phyloP scores from a whole-genome alignment of 2,888 invertebrate species.

The Metacarcinus magister region DNA sequence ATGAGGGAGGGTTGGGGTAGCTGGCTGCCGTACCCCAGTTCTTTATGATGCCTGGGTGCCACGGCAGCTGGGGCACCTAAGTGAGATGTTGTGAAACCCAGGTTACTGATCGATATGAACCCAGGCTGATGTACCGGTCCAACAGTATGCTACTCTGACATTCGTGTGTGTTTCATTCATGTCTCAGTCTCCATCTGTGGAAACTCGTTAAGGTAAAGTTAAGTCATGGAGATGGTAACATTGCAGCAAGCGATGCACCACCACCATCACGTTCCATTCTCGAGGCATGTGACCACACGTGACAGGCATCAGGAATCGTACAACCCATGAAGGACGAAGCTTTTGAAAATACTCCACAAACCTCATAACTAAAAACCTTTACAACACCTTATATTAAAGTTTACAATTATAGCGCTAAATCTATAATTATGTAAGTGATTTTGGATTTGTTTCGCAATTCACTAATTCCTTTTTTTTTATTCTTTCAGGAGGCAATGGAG shows the following conservation, averaged over 20 bases:
- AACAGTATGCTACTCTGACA: background rate
- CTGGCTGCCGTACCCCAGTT: background rate
- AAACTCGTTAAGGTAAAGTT: background rate
- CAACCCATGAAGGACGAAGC: too few species aligned
- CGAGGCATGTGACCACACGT: background rate
- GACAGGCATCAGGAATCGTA: background rate
- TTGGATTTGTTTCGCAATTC: background rate
- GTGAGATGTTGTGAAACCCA: background rate
- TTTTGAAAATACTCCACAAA: background rate
- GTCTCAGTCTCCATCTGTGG: background rate
- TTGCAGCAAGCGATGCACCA: background rate
- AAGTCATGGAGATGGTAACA: background rate
- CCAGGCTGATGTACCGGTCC: background rate
- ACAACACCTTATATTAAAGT: background rate
- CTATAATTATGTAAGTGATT: background rate
- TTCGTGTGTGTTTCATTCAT: background rate
- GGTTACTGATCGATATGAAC: background rate
- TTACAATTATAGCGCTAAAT: background rate
- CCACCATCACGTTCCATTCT: too few species aligned
- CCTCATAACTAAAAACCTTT: background rate
- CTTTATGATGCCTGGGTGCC: background rate
- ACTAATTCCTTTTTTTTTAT: background rate
- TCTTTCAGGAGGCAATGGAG: constrained; percentile 9
- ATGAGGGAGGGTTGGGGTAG: background rate
- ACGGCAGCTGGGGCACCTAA: background rate